Base-by-base conservation (phyloP, 2,113 vertebrate genomes). In the Passer domesticus region DNA sequence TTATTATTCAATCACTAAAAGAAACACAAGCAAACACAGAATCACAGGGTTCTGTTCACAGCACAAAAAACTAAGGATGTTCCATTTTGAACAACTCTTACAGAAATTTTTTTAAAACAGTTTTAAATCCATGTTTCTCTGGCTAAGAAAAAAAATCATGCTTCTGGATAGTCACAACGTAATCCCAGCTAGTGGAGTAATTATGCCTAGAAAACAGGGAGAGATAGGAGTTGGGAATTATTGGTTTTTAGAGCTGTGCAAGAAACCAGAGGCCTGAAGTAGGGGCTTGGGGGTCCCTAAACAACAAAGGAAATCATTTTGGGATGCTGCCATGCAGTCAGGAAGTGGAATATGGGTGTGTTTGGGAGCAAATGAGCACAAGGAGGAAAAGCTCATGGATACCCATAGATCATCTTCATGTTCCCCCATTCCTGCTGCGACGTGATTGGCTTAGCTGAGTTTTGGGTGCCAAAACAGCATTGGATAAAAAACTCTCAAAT, bases 21-120 rank as follows among this genome's bases (percentile, higher is more conserved):
- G 41, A 39, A 74, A 27, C 13, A 28, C 50, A 55, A 23, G 44
- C 39, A 73, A n/a, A 25, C 66, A 37, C 13, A 85, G 66, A 69
- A 22, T n/a, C 27, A 14, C 0, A 0, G 11, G 20, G 5, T 60
- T 74, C 60, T 75, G 60, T 39, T 56, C 10, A 2, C 13, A 12
- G 33, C 31, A 27, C 5, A 11, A 31, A 11, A 31, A 63, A 13
- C 35, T 53, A 49, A 59, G 59, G 24, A 12, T 19, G 11, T 37
- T 83, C 20, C 28, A 28, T 6, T 60, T 81, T 37, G 50, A 87
- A 58, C 23, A 66, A 30, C 10, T 31, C 13, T 30, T 1, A 2
- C 10, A 33, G 35, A 49, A 53, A 21, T 14, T 56, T 55, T 23
- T 23, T 16, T 21, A 30, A 9, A 22, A 2, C 1, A 7, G 5